Evolutionary conservation across 2,797 vertebrate species (phyloP), one percentile per base, ranked within the genome.

Genomic region (Acomys russatus): DNA sequence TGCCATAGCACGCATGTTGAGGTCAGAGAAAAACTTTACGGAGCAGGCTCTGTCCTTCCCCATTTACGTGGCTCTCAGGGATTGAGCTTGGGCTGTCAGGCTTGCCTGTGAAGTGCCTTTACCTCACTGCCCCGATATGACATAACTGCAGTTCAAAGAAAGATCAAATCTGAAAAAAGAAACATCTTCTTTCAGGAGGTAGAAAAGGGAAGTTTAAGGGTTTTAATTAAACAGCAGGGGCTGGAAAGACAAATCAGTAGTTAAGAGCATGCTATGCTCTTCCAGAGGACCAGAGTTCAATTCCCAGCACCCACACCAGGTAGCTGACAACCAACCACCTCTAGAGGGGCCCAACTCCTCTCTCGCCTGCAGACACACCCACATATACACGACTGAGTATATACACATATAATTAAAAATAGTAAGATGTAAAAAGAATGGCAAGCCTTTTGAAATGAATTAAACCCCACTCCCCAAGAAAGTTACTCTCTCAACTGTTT

Each of bases 361-460:
- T 51, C 44, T 51, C 30, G 83, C 64, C 44, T 70, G 18, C 18
- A 22, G 49, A 85, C 18, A n/a, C 64, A 70, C 5, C 10, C 49
- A 86, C 22, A n/a, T 54, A 70, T 64, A 68, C 33, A 68, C 30
- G 51, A n/a, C 33, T 54, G 82, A 68, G n/a, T 64, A 54, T 18
- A n/a, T 4, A n/a, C n/a, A 54, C 64, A 85, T 28, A 86, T 14
- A 70, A 54, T 54, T 86, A 22, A 68, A 85, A 51, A 68, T 23
- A 14, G 51, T 68, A 68, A 51, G 30, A 68, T 9, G 49, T 14
- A 23, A 33, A 49, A 85, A 86, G 28, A 90, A 85, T 64, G 71
- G 35, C 18, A 78, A 80, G 66, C 93, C 68, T 91, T 92, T 9
- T 89, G 30, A 96, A 94, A 90, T 66, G 93, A 74, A 96, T 0